These are phyloP conservation scores for Macrobrachium nipponense DNA, from an alignment of 1,140 invertebrate genomes.

Conservation along the genomic window DNA sequence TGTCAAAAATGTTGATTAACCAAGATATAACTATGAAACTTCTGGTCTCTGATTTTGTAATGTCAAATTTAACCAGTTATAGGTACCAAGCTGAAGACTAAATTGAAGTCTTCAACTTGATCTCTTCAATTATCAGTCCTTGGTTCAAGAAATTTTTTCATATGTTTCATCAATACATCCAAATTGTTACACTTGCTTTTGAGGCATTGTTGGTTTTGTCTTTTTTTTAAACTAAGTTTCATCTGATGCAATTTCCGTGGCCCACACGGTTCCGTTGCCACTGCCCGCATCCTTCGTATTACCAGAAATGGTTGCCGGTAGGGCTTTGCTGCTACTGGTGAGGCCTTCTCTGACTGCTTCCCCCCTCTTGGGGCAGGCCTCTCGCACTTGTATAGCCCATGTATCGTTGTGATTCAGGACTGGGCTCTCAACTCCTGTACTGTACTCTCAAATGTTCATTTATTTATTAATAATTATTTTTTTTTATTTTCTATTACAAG, in stretches of 20 bases:
- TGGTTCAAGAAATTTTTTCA: no score
- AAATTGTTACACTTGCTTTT: no score
- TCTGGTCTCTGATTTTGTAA: no score
- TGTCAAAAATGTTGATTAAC: no score
- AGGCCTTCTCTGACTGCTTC: constrained; percentile 40
- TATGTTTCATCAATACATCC: no score
- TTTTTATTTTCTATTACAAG: constrained; percentile 27
- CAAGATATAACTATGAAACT: no score
- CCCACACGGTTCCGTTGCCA: neutral
- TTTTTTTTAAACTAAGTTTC: no score
- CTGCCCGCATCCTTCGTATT: neutral
- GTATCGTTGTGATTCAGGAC: neutral
- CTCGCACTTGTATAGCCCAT: neutral
- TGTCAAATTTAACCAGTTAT: no score
- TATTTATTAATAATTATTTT: neutral
- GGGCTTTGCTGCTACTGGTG: constrained; percentile 6
- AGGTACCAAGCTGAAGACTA: no score
- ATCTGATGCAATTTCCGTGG: neutral
- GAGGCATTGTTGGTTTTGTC: no score
- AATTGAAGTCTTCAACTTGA: no score
- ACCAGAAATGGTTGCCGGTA: constrained; percentile 1
- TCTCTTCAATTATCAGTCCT: no score
- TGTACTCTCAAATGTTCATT: constrained; percentile 11
- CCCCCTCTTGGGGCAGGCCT: constrained; percentile 43
- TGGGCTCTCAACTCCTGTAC: constrained; percentile 7